Base-by-base conservation (phyloP, 2,888 invertebrate genomes). In the Lasiommata megera region DNA sequence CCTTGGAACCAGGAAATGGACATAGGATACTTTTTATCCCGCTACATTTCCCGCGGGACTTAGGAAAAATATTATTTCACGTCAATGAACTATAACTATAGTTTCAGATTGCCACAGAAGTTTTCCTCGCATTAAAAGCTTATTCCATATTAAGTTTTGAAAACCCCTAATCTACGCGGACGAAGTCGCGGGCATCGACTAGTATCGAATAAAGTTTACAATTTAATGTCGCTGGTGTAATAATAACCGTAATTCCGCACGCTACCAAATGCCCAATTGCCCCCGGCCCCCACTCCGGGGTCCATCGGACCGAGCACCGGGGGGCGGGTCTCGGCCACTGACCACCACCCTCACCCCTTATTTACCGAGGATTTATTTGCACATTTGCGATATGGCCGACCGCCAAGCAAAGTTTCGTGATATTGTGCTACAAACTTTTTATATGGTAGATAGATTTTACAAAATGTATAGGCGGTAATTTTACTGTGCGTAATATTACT, bases 291-390 rank as follows among this genome's bases (percentile, higher is more conserved):
- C 34, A 34, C 52, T 40, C 50, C 28, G 29, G 53, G 53, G 43
- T 43, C 18, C 34, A 14, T 36, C 69, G 66, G 68, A 67, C 70
- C 64, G 14, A 9, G 34, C 34, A 34, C 1, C 29, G 43, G 46
- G 66, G 70, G 76, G 76, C 79, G 78, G 79, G 77, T 72, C 76
- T 52, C 77, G 73, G 67, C 68, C 68, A 83, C 84, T 88, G 90
- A 88, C 90, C 89, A 80, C 74, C 83, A 77, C 82, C 82, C 82
- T 73, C 52, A 52, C 63, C 57, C 65, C 73, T 76, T 82, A 84
- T 85, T 82, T 84, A 84, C 82, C 74, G 76, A 79, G 69, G 72
- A 77, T 75, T 80, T 82, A 82, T 84, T 85, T 76, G 83, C 83
- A 79, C 73, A 74, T 75, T 63, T 54, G 53, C 54, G 79, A 74